These are phyloP conservation scores for Bombus soroeensis DNA, from an alignment of 1,140 invertebrate genomes.

Conservation along the genomic window DNA sequence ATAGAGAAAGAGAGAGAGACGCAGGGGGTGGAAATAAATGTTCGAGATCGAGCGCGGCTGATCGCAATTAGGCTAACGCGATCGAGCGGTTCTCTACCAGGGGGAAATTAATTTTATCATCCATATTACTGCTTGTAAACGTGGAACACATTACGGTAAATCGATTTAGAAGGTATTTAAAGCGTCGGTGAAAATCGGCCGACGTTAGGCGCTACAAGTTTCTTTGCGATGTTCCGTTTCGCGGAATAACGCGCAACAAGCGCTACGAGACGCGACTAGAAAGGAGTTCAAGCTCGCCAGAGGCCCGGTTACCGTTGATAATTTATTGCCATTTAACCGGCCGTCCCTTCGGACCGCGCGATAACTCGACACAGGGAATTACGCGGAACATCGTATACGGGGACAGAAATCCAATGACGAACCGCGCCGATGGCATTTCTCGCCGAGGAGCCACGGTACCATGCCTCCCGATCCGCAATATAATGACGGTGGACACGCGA, in stretches of 20 bases:
- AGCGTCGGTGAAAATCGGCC: background rate
- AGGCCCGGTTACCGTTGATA: conserved; percentile 47
- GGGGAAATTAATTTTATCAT: conserved; percentile 26
- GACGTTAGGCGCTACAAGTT: background rate
- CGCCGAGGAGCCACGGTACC: conserved; percentile 1
- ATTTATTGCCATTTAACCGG: conserved; percentile 67
- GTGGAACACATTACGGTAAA: background rate
- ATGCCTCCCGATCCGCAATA: conserved; percentile 55
- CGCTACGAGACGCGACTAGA: conserved; percentile 45
- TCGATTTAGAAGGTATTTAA: too few species aligned
- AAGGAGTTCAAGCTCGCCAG: conserved; percentile 36
- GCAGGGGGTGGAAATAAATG: background rate
- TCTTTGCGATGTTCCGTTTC: conserved; percentile 19
- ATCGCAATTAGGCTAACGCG: conserved; percentile 36
- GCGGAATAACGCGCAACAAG: conserved; percentile 24
- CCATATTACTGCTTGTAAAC: background rate
- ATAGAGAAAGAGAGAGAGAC: background rate
- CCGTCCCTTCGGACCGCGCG: conserved; percentile 51
- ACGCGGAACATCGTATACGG: conserved; percentile 58
- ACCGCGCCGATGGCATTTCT: conserved; percentile 47
- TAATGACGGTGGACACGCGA: conserved; percentile 80
- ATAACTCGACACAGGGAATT: conserved; percentile 64
- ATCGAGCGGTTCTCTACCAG: background rate
- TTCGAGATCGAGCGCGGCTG: background rate
- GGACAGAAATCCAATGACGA: conserved; percentile 67